These are phyloP conservation scores for Meteorus colon DNA, from an alignment of 2,888 invertebrate species.

Conservation along the genomic window DNA sequence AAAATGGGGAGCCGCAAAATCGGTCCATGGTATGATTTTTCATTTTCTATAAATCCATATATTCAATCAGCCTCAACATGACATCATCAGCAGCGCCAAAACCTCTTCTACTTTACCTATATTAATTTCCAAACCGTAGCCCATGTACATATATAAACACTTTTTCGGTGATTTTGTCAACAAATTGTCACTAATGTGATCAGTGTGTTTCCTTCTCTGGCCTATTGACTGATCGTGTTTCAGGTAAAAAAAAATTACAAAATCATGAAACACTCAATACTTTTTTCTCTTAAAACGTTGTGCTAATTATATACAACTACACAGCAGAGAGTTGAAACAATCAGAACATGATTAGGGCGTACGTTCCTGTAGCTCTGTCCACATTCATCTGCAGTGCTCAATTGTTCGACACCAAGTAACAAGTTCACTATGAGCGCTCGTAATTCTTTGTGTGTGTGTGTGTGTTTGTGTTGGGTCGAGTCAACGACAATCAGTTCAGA, in stretches of 20 bases:
- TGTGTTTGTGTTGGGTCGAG: background rate
- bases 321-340: background rate
- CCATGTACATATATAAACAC: background rate
- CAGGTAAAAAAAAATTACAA: background rate
- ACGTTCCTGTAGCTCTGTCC: background rate
- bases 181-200: background rate
- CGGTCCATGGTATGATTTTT: constrained; percentile 80
- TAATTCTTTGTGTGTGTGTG: background rate
- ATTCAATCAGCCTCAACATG: too few relatives aligned
- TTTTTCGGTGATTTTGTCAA: background rate
- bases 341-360: background rate
- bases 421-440: background rate
- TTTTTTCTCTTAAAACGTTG: background rate
- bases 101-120: background rate
- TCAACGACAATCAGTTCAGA: too few relatives aligned
- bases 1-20: constrained; percentile 87
- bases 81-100: background rate
- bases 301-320: background rate
- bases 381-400: background rate
- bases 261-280: background rate
- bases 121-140: background rate
- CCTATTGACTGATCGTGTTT: background rate
- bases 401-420: background rate
- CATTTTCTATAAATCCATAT: constrained; percentile 65
- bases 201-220: background rate